These are phyloP conservation scores for Mamestra brassicae DNA, from an alignment of 2,888 invertebrate species.

Conservation along the genomic window DNA sequence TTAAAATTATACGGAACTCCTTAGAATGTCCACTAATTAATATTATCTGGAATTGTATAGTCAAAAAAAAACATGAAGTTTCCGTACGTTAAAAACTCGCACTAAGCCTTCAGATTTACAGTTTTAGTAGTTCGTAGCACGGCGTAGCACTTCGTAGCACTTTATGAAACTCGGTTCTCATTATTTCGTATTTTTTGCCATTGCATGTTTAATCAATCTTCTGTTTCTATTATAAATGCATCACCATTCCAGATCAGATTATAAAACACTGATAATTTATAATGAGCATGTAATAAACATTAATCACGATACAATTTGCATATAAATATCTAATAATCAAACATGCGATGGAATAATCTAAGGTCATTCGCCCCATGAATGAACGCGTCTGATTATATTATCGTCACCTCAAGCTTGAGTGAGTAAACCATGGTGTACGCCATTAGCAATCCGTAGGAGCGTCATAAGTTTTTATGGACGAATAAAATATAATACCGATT, in stretches of 20 bases:
- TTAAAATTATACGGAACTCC: neutral
- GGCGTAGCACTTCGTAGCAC: neutral
- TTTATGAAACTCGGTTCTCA: neutral
- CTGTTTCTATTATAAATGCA: neutral
- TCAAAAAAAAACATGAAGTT: neutral
- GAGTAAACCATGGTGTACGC: constrained; percentile 41
- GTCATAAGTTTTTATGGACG: constrained; percentile 47
- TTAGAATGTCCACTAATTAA: neutral
- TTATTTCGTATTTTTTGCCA: neutral
- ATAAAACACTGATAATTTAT: constrained; percentile 25
- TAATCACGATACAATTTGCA: constrained; percentile 40
- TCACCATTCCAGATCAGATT: constrained; percentile 20
- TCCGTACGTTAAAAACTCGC: too few species aligned
- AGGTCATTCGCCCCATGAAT: constrained; percentile 46
- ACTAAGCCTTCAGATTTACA: too few species aligned
- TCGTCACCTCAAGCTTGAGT: constrained; percentile 43
- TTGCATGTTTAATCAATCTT: constrained; percentile 2
- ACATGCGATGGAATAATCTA: constrained; percentile 36
- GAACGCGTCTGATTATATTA: constrained; percentile 37
- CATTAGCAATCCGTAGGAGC: constrained; percentile 32
- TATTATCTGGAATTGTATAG: neutral
- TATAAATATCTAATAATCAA: constrained; percentile 29
- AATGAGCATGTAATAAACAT: constrained; percentile 30
- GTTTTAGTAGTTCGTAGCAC: constrained; percentile 2
- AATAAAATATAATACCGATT: constrained; percentile 39